phyloP scores from a whole-genome alignment of 30 jellyfish, hydroid and myxozoan species.

The Nemopilema nomurai region DNA sequence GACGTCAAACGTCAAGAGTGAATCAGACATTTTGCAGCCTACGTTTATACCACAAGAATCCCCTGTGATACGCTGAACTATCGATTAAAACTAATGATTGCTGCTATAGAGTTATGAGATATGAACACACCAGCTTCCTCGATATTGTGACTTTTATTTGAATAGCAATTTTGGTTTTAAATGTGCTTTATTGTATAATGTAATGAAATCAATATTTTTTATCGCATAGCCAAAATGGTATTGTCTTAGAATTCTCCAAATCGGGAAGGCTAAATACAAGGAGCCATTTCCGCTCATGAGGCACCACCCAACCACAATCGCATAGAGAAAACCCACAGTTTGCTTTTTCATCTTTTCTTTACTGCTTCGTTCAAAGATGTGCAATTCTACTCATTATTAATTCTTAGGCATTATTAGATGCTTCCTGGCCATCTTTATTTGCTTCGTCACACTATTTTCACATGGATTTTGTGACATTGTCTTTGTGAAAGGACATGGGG shows the following conservation, averaged over 20 bases:
- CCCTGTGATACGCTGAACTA: neutral
- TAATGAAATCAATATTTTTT: neutral
- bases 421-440: no score
- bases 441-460: no score
- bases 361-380: no score
- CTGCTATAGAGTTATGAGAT: neutral
- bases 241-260: neutral
- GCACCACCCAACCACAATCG: neutral
- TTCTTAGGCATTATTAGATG: no score
- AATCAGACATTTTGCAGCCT: neutral
- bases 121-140: neutral
- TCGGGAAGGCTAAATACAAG: neutral
- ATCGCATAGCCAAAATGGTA: neutral
- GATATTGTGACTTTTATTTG: neutral
- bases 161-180: neutral
- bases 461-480: neutral
- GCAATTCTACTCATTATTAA: no score
- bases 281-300: neutral
- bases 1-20: neutral
- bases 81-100: neutral
- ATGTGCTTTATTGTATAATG: conserved; percentile 4
- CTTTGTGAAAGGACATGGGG: no score
- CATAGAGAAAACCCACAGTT: neutral
- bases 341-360: neutral
- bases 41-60: conserved; percentile 10